phyloP scores from a whole-genome alignment of 2,888 invertebrate species.

The Calameuta pallipes region DNA sequence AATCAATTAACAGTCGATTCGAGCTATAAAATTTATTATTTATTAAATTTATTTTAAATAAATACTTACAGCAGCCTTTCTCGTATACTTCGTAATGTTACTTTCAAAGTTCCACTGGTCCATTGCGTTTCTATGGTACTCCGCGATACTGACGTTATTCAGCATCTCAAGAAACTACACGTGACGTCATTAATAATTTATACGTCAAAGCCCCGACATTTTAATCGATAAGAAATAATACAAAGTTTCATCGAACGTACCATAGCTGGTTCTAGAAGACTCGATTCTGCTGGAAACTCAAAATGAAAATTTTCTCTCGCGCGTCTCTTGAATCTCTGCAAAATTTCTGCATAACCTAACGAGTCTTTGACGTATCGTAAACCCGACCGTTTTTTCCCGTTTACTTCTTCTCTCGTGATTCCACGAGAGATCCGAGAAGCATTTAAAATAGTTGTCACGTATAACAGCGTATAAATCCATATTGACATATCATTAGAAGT shows the following conservation, averaged over 20 bases:
- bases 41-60: not conserved
- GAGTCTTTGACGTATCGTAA: not conserved
- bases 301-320: not conserved
- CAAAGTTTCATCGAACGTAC: conserved; percentile 13
- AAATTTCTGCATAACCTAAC: not conserved
- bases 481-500: conserved; percentile 21
- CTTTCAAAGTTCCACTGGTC: conserved; percentile 34
- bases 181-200: not conserved
- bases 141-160: conserved; percentile 27
- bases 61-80: conserved; percentile 23
- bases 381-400: not conserved
- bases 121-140: conserved; percentile 31
- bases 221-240: not conserved
- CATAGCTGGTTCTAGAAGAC: conserved; percentile 28
- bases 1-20: not conserved
- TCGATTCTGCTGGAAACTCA: conserved; percentile 20
- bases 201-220: not conserved
- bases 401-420: not conserved
- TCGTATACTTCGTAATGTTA: conserved; percentile 29
- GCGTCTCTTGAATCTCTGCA: not conserved
- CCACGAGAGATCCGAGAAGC: not conserved
- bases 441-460: not conserved
- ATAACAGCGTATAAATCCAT: conserved; percentile 7
- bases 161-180: conserved; percentile 26
- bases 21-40: too few species aligned